Base-by-base conservation (phyloP, 2,888 invertebrate genomes). In the Drosophila villosipedis region DNA sequence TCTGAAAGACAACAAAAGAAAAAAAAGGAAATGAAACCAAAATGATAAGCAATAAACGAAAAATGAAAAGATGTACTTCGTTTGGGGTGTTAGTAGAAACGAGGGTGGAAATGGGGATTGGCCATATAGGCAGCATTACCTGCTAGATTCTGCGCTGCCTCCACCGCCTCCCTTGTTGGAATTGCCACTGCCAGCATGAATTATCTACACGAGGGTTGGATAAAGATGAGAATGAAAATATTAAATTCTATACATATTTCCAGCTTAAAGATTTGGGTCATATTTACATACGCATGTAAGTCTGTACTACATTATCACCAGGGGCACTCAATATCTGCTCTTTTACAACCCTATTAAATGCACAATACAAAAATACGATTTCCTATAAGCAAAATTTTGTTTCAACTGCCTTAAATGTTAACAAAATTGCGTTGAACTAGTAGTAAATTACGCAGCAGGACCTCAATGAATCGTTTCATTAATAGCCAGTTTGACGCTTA, bases 141-240 rank as follows among this genome's bases (percentile, higher is more conserved):
- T 95, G 84, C 94, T 94, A 68, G 94, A 94, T 92, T 95, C 91
- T 73, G 83, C 82, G 78, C 78, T 94, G 85, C 94, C 93, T 80
- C 78, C 94, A 82, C 94, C 93, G 82, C 94, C 94, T 78, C 94
- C 92, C 84, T 94, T 94, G 76, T 94, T 92, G 76, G 94, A 94
- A 94, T 94, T 92, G 7, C 63, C 68, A 80, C 94, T 94, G 94
- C 94, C 92, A 33, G 85, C 75, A 92, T 95, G 95, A 92, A 95
- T 95, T 94, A 95, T 95, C 95, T 95, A 94, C n/a, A 94, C 64
- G 92, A 63, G 66, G 78, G 73, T 57, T 73, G 78, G n/a, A 71
- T 28, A 77, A 68, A 64, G 55, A 78, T 72, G 54, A 30, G 52
- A 62, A 61, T 5, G 35, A 9, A 54, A 65, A 53, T 25, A 25